Evolutionary conservation across 2,797 vertebrate species (phyloP).

Genomic region (Onychomys torridus): DNA sequence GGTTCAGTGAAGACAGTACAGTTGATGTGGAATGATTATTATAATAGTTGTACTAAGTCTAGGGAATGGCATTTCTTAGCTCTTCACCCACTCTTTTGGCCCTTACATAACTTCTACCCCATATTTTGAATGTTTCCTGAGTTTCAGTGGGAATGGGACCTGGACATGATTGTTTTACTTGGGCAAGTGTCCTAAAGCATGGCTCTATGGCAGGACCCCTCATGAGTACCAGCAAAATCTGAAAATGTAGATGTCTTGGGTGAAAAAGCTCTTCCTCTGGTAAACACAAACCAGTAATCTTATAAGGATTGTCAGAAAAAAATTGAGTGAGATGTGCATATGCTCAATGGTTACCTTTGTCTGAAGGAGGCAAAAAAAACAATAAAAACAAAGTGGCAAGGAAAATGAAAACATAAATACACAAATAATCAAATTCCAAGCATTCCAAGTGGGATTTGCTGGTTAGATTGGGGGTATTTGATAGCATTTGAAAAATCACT

Average conservation of each 20-base stretch:
- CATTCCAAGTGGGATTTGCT: not conserved
- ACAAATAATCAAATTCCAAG: slow-evolving; percentile 5
- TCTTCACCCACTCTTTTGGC: not conserved
- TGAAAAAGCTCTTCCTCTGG: not conserved
- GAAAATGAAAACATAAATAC: not conserved
- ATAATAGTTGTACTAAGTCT: not conserved
- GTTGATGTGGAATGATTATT: not conserved
- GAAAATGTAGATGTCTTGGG: not conserved
- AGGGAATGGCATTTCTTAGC: not conserved
- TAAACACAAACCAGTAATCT: not conserved
- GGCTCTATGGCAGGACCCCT: not conserved
- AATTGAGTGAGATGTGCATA: not conserved
- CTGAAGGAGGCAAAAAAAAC: slow-evolving; percentile 7
- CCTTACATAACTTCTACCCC: not conserved
- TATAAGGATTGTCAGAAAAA: not conserved
- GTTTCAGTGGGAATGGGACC: no score
- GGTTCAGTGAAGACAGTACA: not conserved
- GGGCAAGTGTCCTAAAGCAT: not conserved
- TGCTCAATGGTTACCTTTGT: slow-evolving; percentile 6
- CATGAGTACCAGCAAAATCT: not conserved
- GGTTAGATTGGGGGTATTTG: not conserved
- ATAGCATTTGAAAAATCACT: slow-evolving; percentile 4
- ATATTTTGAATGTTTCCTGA: not conserved
- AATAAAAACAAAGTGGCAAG: not conserved
- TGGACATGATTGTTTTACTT: not conserved